A percentile compares a stretch with the other conserved stretches of the same genome.
These are phyloP conservation scores for Decapterus maruadsi DNA, from an alignment of 2,797 vertebrate species.

Conservation along the genomic window DNA sequence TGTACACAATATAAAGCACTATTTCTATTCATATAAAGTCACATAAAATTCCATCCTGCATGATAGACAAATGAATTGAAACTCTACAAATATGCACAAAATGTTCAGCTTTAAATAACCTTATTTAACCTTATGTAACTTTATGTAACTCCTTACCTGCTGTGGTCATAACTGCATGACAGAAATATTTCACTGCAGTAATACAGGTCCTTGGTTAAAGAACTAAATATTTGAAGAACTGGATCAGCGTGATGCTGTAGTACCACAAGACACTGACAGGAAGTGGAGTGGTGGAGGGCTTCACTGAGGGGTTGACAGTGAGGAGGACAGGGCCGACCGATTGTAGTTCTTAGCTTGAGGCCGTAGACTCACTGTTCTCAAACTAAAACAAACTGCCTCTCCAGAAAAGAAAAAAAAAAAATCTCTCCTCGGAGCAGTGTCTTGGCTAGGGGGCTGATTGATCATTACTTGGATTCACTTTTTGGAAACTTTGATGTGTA, in stretches of 20 bases:
- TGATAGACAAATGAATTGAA: constrained; percentile 5
- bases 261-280: constrained; percentile 19
- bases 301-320: constrained; percentile 12
- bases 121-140: not conserved
- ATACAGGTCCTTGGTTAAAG: not conserved
- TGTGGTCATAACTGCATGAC: not conserved
- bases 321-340: constrained; percentile 50
- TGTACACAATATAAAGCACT: not conserved
- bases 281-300: constrained; percentile 22
- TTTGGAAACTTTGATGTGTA: constrained; percentile 5
- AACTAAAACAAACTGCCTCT: constrained; percentile 43
- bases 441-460: not conserved
- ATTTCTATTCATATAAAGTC: not conserved
- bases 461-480: not conserved
- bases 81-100: not conserved
- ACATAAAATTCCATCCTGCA: constrained; percentile 20
- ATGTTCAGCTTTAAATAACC: not conserved
- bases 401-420: constrained; percentile 16
- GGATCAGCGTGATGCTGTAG: constrained; percentile 24
- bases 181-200: constrained; percentile 13
- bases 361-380: constrained; percentile 31
- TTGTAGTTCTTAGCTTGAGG: constrained; percentile 12
- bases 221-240: constrained; percentile 20
- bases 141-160: not conserved
- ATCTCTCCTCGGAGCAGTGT: constrained; percentile 28